Evolutionary conservation across 2,113 vertebrate species (phyloP).

Genomic region (Ageneiosus marmoratus): DNA sequence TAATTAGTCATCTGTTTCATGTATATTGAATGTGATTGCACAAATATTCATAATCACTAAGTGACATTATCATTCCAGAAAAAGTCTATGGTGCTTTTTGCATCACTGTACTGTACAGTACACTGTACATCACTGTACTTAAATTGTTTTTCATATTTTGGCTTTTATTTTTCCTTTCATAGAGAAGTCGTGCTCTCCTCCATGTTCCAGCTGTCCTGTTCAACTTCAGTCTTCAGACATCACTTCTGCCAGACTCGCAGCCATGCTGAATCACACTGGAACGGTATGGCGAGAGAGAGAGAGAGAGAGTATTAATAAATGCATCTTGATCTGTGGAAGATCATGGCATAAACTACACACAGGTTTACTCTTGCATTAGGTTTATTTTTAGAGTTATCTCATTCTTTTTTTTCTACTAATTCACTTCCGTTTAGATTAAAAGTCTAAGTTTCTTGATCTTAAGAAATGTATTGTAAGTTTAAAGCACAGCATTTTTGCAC

Average conservation of each 20-base stretch:
- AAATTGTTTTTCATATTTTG: background rate
- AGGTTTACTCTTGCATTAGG: background rate
- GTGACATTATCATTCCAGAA: background rate
- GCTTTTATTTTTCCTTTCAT: conserved; percentile 55
- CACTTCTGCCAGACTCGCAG: conserved; percentile 62
- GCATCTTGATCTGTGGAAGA: background rate
- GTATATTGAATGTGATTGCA: background rate
- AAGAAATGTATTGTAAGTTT: background rate
- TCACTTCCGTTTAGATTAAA: background rate
- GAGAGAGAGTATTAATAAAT: background rate
- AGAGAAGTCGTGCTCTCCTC: conserved; percentile 65
- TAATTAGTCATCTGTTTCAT: background rate
- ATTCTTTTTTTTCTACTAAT: background rate
- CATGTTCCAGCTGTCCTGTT: conserved; percentile 60
- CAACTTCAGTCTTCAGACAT: conserved; percentile 64
- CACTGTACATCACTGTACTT: too few species aligned
- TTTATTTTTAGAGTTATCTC: background rate
- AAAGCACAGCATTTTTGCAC: background rate
- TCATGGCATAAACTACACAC: background rate
- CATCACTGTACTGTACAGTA: too few species aligned
- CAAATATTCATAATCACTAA: background rate
- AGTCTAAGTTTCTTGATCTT: background rate
- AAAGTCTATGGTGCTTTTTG: background rate
- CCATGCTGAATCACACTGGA: conserved; percentile 70
- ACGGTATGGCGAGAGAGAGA: conserved; percentile 58